Evolutionary conservation across 37 sponge, comb jelly and placozoan species (phyloP).

Genomic region (Haliclona indistincta): DNA sequence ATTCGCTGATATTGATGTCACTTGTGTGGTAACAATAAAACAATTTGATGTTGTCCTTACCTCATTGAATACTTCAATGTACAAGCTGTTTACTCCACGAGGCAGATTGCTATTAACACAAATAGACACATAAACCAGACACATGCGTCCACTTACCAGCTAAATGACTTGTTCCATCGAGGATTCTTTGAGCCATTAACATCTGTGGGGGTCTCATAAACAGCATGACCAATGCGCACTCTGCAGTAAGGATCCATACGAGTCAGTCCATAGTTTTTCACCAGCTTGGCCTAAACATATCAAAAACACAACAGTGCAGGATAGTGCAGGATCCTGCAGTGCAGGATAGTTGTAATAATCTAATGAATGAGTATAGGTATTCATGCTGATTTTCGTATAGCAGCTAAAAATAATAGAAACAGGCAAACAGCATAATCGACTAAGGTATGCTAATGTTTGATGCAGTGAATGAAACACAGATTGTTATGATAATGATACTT

Average conservation of each 20-base stretch:
- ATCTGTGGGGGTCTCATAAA: conserved; percentile 88
- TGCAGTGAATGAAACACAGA: no score
- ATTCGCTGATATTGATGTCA: no score
- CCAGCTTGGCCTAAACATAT: conserved; percentile 73
- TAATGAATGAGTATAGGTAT: no score
- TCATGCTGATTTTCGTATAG: no score
- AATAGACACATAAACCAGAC: neutral
- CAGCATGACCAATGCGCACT: conserved; percentile 88
- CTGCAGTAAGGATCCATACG: conserved; percentile 99
- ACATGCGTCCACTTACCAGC: conserved; percentile 46
- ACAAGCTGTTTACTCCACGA: conserved; percentile 66
- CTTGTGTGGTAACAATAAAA: neutral
- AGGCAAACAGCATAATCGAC: no score
- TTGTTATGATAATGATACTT: no score
- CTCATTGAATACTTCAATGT: conserved; percentile 91
- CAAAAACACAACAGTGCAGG: no score
- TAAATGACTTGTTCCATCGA: conserved; percentile 90
- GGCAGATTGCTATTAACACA: conserved; percentile 65
- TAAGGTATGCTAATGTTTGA: no score
- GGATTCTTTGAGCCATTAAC: conserved; percentile 94
- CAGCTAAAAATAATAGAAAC: no score
- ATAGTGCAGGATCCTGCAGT: no score
- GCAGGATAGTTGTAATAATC: no score
- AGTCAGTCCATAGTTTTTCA: conserved; percentile 90
- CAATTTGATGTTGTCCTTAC: conserved; percentile 16